These are phyloP conservation scores for Myripristis murdjan DNA, from an alignment of 2,797 vertebrate genomes.

Conservation along the genomic window DNA sequence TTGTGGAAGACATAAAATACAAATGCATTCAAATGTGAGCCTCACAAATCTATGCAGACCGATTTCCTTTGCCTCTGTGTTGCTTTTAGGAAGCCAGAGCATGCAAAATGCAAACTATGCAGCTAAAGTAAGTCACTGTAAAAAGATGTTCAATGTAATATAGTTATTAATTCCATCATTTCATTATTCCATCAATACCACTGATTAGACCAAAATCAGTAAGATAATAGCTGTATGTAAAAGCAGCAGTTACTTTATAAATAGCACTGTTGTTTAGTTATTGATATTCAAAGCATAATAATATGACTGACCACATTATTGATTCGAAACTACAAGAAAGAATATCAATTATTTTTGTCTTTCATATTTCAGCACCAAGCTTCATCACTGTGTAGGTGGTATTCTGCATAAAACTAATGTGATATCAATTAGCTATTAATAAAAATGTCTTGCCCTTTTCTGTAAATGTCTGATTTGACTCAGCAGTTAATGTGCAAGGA, in stretches of 20 bases:
- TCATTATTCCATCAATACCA: neutral
- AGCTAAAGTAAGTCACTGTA: neutral
- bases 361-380: conserved; percentile 53
- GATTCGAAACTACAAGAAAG: conserved; percentile 55
- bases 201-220: conserved; percentile 26
- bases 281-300: conserved; percentile 28
- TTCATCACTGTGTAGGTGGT: conserved; percentile 70
- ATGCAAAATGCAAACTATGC: neutral
- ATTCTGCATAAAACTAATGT: conserved; percentile 87
- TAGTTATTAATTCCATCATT: neutral
- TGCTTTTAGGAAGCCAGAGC: neutral
- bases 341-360: conserved; percentile 53
- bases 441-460: conserved; percentile 81
- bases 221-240: conserved; percentile 23
- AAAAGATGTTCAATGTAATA: conserved; percentile 8
- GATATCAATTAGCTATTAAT: conserved; percentile 88
- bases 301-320: conserved; percentile 44
- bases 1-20: conserved; percentile 31
- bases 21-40: conserved; percentile 4
- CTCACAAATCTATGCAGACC: neutral
- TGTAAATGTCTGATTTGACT: conserved; percentile 84
- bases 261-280: no score
- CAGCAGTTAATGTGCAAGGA: conserved; percentile 76
- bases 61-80: neutral
- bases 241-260: conserved; percentile 47